These are phyloP conservation scores for Philaethria dido DNA, from an alignment of 2,888 invertebrate genomes.

Conservation along the genomic window DNA sequence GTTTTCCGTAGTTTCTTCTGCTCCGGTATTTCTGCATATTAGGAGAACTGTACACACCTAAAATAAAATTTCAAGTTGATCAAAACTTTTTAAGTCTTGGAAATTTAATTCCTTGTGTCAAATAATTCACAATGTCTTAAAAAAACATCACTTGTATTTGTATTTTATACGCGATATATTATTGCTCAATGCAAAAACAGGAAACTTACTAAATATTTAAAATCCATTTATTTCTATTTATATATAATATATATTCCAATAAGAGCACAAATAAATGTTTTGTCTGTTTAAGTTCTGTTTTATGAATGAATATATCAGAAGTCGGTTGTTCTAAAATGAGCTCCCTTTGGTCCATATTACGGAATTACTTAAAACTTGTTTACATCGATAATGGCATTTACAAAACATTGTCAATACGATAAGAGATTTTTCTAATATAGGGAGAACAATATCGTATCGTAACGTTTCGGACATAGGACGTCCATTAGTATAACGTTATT, in stretches of 20 bases:
- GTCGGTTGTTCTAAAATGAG: constrained; percentile 64
- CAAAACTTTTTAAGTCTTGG: not conserved
- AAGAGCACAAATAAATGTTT: constrained; percentile 59
- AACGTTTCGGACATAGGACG: constrained; percentile 11
- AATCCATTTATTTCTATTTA: constrained; percentile 56
- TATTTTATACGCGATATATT: not conserved
- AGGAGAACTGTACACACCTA: constrained; percentile 62
- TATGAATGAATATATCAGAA: constrained; percentile 62
- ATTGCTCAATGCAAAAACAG: constrained; percentile 23
- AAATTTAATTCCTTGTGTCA: not conserved
- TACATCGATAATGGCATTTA: constrained; percentile 69
- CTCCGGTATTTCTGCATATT: constrained; percentile 49
- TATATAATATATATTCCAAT: constrained; percentile 48
- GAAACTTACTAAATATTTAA: constrained; percentile 62
- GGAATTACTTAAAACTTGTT: constrained; percentile 74
- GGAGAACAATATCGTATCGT: constrained; percentile 19
- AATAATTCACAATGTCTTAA: not conserved
- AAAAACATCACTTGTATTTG: constrained; percentile 5
- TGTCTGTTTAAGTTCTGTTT: constrained; percentile 60
- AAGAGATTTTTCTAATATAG: constrained; percentile 52
- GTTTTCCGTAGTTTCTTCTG: constrained; percentile 48
- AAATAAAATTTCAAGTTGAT: constrained; percentile 47
- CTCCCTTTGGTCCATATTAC: constrained; percentile 66
- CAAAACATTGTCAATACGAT: constrained; percentile 71
- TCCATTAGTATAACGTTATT: not conserved